These are phyloP conservation scores for Hypolimnas misippus DNA, from an alignment of 2,888 invertebrate species.

Conservation along the genomic window DNA sequence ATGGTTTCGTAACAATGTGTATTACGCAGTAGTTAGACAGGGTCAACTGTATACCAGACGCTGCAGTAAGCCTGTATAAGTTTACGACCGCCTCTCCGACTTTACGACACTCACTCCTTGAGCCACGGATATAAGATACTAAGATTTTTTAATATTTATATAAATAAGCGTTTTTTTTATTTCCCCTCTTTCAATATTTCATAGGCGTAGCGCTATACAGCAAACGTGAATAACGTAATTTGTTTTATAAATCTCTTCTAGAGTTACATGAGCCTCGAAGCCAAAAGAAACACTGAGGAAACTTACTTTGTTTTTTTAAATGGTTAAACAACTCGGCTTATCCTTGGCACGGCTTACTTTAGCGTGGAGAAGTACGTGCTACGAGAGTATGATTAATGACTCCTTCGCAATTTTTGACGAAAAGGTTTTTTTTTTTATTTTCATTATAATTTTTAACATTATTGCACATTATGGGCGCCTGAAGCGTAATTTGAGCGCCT, in stretches of 20 bases:
- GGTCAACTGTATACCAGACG: constrained; percentile 42
- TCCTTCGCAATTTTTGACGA: constrained; percentile 33
- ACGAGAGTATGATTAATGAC: constrained; percentile 42
- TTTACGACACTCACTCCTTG: constrained; percentile 71
- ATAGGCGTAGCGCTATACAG: background rate
- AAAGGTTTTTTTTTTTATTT: constrained; percentile 32
- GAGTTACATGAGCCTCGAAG: constrained; percentile 31
- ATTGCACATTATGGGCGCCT: background rate
- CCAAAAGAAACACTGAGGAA: constrained; percentile 36
- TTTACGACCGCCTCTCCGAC: constrained; percentile 74
- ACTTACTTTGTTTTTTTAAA: constrained; percentile 40
- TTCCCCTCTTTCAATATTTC: constrained; percentile 10
- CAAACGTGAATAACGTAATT: constrained; percentile 25
- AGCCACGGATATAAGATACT: constrained; percentile 39
- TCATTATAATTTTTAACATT: constrained; percentile 13
- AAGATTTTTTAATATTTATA: constrained; percentile 36
- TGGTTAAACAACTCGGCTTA: constrained; percentile 41
- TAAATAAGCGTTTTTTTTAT: constrained; percentile 27
- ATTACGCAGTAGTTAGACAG: constrained; percentile 33
- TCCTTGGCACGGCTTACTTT: constrained; percentile 39
- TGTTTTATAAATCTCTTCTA: constrained; percentile 26
- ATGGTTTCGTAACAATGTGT: constrained; percentile 36
- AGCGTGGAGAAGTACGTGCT: constrained; percentile 40
- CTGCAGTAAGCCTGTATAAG: constrained; percentile 57
- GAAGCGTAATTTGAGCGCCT: constrained; percentile 16